phyloP scores from a whole-genome alignment of 2,888 invertebrate species.

The Caprella mutica region DNA sequence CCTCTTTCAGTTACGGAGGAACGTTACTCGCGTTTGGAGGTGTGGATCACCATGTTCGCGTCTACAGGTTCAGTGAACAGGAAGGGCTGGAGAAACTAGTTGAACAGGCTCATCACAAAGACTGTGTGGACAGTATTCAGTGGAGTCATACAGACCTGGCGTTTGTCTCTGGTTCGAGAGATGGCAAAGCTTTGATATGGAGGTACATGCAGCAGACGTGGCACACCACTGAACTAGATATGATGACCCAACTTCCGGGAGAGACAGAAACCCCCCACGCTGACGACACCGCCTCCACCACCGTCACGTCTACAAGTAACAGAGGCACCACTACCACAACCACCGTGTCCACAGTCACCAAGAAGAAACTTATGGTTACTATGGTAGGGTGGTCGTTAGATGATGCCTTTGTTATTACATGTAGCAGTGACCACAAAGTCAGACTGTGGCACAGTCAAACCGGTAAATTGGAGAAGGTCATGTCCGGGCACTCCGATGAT shows the following conservation, averaged over 20 bases:
- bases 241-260: constrained; percentile 37
- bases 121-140: constrained; percentile 88
- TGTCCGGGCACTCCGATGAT: constrained; percentile 79
- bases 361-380: constrained; percentile 74
- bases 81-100: constrained; percentile 64
- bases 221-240: constrained; percentile 65
- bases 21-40: constrained; percentile 85
- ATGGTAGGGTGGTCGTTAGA: constrained; percentile 94
- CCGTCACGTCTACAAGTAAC: no score
- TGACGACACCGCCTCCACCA: no score
- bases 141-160: constrained; percentile 80
- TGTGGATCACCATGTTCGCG: constrained; percentile 82
- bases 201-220: constrained; percentile 79
- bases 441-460: constrained; percentile 60
- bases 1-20: constrained; percentile 77
- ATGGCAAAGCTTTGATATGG: constrained; percentile 91
- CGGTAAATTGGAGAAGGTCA: constrained; percentile 52
- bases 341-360: no score
- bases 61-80: constrained; percentile 69
- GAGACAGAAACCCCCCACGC: no score
- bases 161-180: constrained; percentile 89
- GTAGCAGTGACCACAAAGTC: constrained; percentile 62
- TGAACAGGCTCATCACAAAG: constrained; percentile 69
- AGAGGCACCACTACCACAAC: no score
- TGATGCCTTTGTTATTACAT: constrained; percentile 76